Evolutionary conservation across 2,797 vertebrate genomes (phyloP).

Genomic region (Brachymystax lenok): DNA sequence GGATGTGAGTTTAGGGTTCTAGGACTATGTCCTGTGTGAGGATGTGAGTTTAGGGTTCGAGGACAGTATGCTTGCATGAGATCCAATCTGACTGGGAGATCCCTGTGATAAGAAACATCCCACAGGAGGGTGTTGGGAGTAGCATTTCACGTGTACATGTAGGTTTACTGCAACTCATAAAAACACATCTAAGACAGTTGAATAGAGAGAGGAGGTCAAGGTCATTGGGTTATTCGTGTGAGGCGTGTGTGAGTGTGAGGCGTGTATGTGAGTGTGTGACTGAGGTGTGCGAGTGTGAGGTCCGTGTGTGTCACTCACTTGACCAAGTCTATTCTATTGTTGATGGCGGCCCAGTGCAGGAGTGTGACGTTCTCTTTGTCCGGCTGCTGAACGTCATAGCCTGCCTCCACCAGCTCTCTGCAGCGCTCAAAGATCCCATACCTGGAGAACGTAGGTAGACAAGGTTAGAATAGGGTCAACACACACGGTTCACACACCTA

Average conservation of each 20-base stretch:
- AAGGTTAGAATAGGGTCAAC: background rate
- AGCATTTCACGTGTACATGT: background rate
- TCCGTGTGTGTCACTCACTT: slow-evolving; percentile 80
- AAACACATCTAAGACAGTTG: background rate
- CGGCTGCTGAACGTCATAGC: slow-evolving; percentile 96
- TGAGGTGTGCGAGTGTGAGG: background rate
- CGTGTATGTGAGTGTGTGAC: background rate
- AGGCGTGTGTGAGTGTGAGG: background rate
- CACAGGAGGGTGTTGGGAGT: background rate
- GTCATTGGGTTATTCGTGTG: background rate
- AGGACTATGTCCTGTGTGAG: too few relatives aligned
- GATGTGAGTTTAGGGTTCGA: too few relatives aligned
- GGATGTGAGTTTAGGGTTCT: too few relatives aligned
- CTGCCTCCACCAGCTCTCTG: slow-evolving; percentile 96
- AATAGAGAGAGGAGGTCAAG: background rate
- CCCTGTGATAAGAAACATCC: background rate
- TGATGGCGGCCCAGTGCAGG: slow-evolving; percentile 98
- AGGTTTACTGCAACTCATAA: background rate
- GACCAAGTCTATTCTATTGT: slow-evolving; percentile 97
- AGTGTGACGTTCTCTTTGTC: slow-evolving; percentile 99
- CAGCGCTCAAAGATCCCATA: slow-evolving; percentile 98
- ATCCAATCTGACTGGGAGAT: background rate
- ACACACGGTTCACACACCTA: background rate
- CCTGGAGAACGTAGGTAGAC: slow-evolving; percentile 62
- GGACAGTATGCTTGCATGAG: too few relatives aligned